phyloP scores from a whole-genome alignment of 2,888 invertebrate species.

The Synanthedon vespiformis region DNA sequence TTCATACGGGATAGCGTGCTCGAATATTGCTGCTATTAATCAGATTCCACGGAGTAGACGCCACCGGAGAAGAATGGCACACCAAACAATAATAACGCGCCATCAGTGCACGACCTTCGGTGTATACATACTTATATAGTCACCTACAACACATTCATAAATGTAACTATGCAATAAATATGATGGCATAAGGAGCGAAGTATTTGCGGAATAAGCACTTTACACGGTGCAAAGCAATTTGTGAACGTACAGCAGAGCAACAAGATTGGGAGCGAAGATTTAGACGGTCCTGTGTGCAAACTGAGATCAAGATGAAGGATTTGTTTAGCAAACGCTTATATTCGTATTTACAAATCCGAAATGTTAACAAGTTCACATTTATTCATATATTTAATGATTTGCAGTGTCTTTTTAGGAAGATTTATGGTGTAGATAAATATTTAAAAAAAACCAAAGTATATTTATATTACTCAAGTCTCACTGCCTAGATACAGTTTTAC shows the following conservation, averaged over 20 bases:
- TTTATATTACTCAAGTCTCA: no score
- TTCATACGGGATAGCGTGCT: constrained; percentile 30
- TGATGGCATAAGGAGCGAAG: background rate
- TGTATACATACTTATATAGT: background rate
- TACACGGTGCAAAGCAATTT: background rate
- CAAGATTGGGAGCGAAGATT: background rate
- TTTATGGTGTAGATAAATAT: no score
- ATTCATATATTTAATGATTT: no score
- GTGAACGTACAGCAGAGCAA: background rate
- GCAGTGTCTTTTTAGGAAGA: no score
- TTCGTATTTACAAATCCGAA: no score
- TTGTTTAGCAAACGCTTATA: no score
- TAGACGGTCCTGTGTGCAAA: background rate
- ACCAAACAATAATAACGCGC: constrained; percentile 37
- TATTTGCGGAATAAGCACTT: background rate
- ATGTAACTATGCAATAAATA: background rate
- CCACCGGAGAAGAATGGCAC: constrained; percentile 40
- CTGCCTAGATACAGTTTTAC: no score
- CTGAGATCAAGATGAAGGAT: background rate
- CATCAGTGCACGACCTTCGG: constrained; percentile 7
- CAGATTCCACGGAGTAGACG: constrained; percentile 32
- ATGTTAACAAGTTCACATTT: no score
- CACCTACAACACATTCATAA: background rate
- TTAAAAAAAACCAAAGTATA: no score
- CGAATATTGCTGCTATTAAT: constrained; percentile 61